Conservation (phyloP, 1,140 invertebrate genomes). For the Marisa cornuarietis region DNA sequence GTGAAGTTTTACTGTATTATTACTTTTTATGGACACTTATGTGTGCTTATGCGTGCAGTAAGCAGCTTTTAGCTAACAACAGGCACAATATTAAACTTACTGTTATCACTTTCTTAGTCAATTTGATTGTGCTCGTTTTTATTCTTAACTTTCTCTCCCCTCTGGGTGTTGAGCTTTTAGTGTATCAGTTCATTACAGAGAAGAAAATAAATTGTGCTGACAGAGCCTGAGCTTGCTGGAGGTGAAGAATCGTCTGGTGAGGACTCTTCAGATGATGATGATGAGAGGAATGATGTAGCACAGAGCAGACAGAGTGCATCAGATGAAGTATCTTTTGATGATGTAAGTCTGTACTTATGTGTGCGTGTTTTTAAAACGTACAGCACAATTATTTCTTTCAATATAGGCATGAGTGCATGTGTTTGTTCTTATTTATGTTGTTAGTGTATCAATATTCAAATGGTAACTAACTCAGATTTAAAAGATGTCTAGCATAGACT, state of each 20-base stretch:
- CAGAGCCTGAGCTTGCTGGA: constrained; percentile 29
- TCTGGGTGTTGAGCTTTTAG: too few species aligned
- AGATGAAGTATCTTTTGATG: constrained; percentile 25
- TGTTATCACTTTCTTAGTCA: too few species aligned
- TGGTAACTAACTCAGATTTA: neutral
- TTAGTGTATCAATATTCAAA: neutral
- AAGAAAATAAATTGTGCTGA: neutral
- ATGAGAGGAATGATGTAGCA: constrained; percentile 24
- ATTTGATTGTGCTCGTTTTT: too few species aligned
- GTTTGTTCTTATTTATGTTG: neutral
- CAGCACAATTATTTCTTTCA: neutral
- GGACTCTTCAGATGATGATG: constrained; percentile 48
- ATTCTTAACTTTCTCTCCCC: too few species aligned
- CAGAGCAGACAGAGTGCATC: neutral
- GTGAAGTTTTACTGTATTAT: too few species aligned
- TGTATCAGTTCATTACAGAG: too few species aligned
- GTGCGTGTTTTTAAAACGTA: too few species aligned
- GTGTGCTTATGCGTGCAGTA: too few species aligned
- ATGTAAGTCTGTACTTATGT: constrained; percentile 21
- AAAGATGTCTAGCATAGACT: neutral
- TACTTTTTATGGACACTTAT: too few species aligned
- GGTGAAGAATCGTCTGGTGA: constrained; percentile 38
- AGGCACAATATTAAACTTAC: too few species aligned
- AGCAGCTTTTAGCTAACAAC: too few species aligned
- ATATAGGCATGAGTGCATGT: neutral